Evolutionary conservation across 2,888 invertebrate genomes (phyloP), one percentile per base, ranked within the genome.

Genomic region (Ceramica pisi): DNA sequence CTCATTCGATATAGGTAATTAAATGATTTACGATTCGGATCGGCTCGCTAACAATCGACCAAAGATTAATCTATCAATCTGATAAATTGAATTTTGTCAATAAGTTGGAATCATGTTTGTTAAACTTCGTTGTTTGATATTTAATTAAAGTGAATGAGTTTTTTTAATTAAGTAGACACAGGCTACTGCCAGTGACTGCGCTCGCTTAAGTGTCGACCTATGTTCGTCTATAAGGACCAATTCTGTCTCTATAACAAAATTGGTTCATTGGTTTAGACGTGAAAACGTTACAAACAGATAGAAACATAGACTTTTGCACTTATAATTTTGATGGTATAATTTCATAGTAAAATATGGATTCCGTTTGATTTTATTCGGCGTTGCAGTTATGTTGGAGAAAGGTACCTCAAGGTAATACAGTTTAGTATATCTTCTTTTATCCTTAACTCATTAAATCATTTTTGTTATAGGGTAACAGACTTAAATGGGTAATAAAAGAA

Each of bases 51-150:
- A 68, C 46, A 67, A 80, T 67, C 67, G 55, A 65, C 56, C 50
- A 76, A 73, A 79, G 73, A 65, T 50, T 79, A 67, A 60, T 63
- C 68, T 80, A 64, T 80, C 76, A 75, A 78, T 80, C 67, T 51
- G 53, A 77, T 75, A 51, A 70, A 75, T 68, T 80, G 56, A 51
- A 80, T 46, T 75, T 81, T 65, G 51, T 53, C 46, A 77, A 81
- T 78, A 66, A 81, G 76, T 80, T 51, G 57, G 57, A 69, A 65
- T 75, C 59, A 60, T 78, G 59, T 77, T 80, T 67, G 50, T 23
- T 55, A 50, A 55, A 44, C 35, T 55, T 59, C 9, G 62, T n/a
- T 57, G 38, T 72, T 79, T 44, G 16, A 65, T 56, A 67, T 74
- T 61, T 60, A 62, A 62, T 67, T 56, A 60, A 68, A 9, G 16